Evolutionary conservation across 2,113 vertebrate species (phyloP), one percentile per base, ranked within the genome.

Genomic region (Malurus elegans): DNA sequence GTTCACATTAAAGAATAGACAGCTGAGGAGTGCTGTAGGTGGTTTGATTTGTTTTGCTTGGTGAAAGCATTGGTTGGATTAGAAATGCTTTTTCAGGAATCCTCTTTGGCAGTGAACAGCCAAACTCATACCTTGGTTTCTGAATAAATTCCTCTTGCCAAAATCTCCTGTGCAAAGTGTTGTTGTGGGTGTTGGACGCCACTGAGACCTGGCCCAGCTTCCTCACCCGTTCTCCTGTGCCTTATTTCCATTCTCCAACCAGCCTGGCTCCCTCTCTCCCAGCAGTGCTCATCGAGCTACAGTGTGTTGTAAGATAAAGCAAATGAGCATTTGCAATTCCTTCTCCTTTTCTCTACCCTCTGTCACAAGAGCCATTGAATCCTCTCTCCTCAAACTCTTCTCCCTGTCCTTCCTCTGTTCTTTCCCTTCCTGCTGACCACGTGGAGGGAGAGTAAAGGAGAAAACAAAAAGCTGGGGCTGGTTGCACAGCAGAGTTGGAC

Each of bases 291-390:
- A 40, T 26, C 28, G 2, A 44, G 38, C 24, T 50, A 29, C 42
- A 29, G 7, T 8, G 23, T 8, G 4, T 4, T 36, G 24, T 38
- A 12, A 67, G 11, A 36, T 31, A 78, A 78, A 90, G 16, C 8
- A 58, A 86, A 51, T 10, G 19, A 74, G 24, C 38, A 2, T 26
- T 42, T 9, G 3, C 23, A 60, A 23, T 47, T 76, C 44, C 25
- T 44, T 48, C 58, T 67, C 18, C 45, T 26, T 50, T 23, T 38
- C 31, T 85, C 50, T 29, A 4, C 36, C n/a, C 48, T 20, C 8
- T 72, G 0, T 7, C 44, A 2, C 4, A 48, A n/a, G 18, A 66
- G 25, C 2, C 5, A 1, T 64, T 69, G 36, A 14, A 9, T 56
- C 15, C 64, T 66, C 61, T 19, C 42, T 51, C 25, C 51, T 73